Base-by-base conservation (phyloP, 2,797 vertebrate genomes). In the Eulemur albifrons region DNA sequence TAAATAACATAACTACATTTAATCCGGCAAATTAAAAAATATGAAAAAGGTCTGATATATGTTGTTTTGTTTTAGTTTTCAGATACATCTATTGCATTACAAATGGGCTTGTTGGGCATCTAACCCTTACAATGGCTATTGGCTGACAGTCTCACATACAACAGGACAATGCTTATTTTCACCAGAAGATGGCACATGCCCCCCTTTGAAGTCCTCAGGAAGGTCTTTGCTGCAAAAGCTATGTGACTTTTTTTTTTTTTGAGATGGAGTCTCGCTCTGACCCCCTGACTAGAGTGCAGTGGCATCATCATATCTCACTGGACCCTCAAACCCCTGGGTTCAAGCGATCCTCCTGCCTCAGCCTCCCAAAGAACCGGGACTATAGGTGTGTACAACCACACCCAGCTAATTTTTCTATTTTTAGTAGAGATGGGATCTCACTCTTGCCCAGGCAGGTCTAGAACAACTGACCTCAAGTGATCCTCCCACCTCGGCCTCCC, bases 141-240 rank as follows among this genome's bases (percentile, higher is more conserved):
- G 12, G 32, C 27, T 15, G n/a, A 17, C 54, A 80, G 14, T 27
- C 88, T 72, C 32, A 23, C 0, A 1, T 35, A 38, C 35, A 14
- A 23, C 50, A 65, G 88, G 38, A 50, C 54, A 32, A 5, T 50
- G 50, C 30, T 5, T 18, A 65, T 88, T 93, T 77, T 77, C 59
- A 89, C 98, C 98, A 93, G 93, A 75, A 97, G 98, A 94, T 97
- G 97, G 97, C 93, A 45, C n/a, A 3, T 2, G 54, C 43, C 80
- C 86, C 67, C 97, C 52, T 81, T 82, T 88, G 80, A 2, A 21
- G 7, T 30, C 3, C 52, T 70, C 23, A 8, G 43, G 25, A 76
- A 23, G n/a, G 21, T 20, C 61, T 87, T 18, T 0, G 35, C 63
- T n/a, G 11, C 38, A 45, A 89, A 76, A 70, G 70, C 63, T 18